Percentiles rank a stretch among this genome's conserved stretches.
Conservation (phyloP, 2,888 invertebrate species). For the Hydraecia micacea region DNA sequence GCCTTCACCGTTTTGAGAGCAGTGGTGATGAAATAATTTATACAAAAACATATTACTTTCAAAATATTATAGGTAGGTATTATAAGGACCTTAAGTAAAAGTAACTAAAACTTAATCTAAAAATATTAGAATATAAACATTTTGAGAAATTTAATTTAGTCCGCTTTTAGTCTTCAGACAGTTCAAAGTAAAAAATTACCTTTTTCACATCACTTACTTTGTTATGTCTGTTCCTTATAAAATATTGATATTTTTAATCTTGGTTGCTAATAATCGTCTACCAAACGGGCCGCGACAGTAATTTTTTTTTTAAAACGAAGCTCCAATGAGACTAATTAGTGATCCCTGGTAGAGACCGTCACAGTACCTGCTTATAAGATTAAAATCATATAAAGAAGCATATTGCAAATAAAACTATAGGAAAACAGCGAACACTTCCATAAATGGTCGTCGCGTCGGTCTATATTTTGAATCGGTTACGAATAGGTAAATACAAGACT, state of each 20-base stretch:
- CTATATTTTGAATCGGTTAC: constrained; percentile 21
- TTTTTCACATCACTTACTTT: neutral
- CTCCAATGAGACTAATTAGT: neutral
- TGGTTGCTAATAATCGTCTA: neutral
- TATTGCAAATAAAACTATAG: no score
- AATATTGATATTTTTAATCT: neutral
- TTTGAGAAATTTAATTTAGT: neutral
- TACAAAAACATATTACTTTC: no score
- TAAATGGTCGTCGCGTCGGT: no score
- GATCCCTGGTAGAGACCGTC: neutral
- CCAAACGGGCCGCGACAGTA: neutral
- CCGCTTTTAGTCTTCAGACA: neutral
- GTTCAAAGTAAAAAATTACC: neutral
- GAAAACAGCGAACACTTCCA: no score
- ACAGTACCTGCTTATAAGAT: neutral
- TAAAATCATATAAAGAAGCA: no score
- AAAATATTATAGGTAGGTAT: neutral
- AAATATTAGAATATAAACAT: no score
- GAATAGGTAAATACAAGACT: constrained; percentile 17
- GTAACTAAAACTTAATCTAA: no score
- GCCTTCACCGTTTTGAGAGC: no score
- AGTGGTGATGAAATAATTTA: no score
- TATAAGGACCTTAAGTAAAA: neutral
- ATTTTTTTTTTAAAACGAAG: neutral
- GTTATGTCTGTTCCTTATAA: neutral